phyloP scores from a whole-genome alignment of 2,113 vertebrate genomes.

The Lepus timidus region DNA sequence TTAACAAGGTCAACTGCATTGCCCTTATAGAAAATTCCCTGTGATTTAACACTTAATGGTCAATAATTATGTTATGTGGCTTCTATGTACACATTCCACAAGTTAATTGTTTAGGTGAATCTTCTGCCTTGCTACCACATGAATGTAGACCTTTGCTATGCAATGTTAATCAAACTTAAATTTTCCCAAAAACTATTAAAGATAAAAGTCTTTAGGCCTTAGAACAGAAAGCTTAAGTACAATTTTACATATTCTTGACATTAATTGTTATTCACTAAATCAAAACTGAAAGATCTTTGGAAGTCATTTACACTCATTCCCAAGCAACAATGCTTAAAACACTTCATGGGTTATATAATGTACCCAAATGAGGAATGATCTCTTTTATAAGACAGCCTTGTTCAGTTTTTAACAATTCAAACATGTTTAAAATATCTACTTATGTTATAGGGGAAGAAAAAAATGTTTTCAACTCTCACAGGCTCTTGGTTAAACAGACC shows the following conservation, averaged over 20 bases:
- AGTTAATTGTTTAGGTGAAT: background rate
- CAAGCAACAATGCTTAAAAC: background rate
- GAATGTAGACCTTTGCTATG: background rate
- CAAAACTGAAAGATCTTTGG: background rate
- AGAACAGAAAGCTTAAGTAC: background rate
- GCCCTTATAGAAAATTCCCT: background rate
- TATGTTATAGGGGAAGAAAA: background rate
- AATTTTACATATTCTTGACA: constrained; percentile 13
- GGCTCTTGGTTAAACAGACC: background rate
- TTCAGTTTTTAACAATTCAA: background rate
- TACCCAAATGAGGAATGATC: background rate
- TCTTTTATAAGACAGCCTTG: background rate
- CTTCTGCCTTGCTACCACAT: constrained; percentile 20
- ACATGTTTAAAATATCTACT: background rate
- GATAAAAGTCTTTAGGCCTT: constrained; percentile 8
- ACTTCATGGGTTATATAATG: background rate
- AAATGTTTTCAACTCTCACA: background rate
- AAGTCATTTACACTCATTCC: background rate
- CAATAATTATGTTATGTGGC: constrained; percentile 21
- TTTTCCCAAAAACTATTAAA: background rate
- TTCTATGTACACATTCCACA: background rate
- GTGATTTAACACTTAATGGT: background rate
- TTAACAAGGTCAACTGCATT: background rate
- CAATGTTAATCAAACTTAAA: background rate
- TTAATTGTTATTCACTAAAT: background rate